Percentiles rank a stretch among this genome's conserved stretches.
phyloP scores from a whole-genome alignment of 2,888 invertebrate genomes.

The Tillus elongatus region DNA sequence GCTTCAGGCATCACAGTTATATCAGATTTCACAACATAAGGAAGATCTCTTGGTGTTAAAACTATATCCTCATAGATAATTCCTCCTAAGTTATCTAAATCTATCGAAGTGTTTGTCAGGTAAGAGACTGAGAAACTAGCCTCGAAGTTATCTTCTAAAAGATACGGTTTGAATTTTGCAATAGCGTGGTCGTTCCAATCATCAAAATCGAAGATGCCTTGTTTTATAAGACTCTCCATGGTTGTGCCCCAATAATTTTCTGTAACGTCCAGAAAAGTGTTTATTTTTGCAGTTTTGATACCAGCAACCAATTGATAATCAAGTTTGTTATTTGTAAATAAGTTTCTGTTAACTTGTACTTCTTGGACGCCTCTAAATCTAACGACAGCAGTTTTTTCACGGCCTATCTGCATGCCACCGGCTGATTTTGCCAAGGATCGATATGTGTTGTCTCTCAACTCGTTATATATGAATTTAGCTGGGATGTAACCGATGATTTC shows the following conservation, averaged over 20 bases:
- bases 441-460: slow-evolving; percentile 61
- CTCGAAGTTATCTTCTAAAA: slow-evolving; percentile 67
- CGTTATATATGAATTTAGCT: slow-evolving; percentile 70
- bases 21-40: slow-evolving; percentile 78
- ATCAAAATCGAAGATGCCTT: slow-evolving; percentile 92
- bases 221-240: slow-evolving; percentile 63
- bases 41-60: slow-evolving; percentile 54
- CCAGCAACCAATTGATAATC: slow-evolving; percentile 92
- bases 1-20: slow-evolving; percentile 95
- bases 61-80: slow-evolving; percentile 59
- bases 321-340: slow-evolving; percentile 72
- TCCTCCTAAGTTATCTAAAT: slow-evolving; percentile 67
- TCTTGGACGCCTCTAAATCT: slow-evolving; percentile 92
- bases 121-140: slow-evolving; percentile 66
- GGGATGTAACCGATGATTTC: slow-evolving; percentile 80
- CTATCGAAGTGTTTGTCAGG: slow-evolving; percentile 45
- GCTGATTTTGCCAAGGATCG: slow-evolving; percentile 26
- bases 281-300: slow-evolving; percentile 75
- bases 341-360: slow-evolving; percentile 80
- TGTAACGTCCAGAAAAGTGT: slow-evolving; percentile 76
- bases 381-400: slow-evolving; percentile 71
- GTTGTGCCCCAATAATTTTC: slow-evolving; percentile 96
- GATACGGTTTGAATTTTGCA: slow-evolving; percentile 81
- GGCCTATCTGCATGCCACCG: slow-evolving; percentile 29
- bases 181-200: slow-evolving; percentile 98